phyloP scores from a whole-genome alignment of 23 tunicate species.

The Trididemnum nubilum region DNA sequence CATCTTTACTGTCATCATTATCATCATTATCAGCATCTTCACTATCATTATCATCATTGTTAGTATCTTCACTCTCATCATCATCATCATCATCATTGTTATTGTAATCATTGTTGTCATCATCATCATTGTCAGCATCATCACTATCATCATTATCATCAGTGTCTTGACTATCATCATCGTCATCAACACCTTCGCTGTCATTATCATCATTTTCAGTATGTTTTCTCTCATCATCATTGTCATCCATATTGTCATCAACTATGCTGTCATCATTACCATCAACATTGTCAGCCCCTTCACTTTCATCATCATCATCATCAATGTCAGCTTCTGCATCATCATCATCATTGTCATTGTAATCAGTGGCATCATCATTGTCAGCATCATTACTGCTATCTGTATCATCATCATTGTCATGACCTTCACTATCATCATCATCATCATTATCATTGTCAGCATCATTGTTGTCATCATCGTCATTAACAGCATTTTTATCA shows the following conservation, averaged over 20 bases:
- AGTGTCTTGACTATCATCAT: not conserved
- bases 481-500: slow-evolving; percentile 14
- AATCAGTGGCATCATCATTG: slow-evolving; percentile 5
- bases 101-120: slow-evolving; percentile 12
- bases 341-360: slow-evolving; percentile 7
- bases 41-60: slow-evolving; percentile 17
- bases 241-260: not conserved
- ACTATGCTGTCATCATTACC: slow-evolving; percentile 10
- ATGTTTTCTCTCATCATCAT: not conserved
- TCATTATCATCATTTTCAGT: slow-evolving; percentile 6
- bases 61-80: not conserved
- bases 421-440: slow-evolving; percentile 21
- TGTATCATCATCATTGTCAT: not conserved
- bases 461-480: slow-evolving; percentile 11
- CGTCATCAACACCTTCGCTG: slow-evolving; percentile 13
- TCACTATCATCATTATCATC: not conserved
- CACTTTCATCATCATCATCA: slow-evolving; percentile 20
- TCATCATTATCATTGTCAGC: slow-evolving; percentile 36
- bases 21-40: slow-evolving; percentile 21
- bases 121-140: slow-evolving; percentile 19
- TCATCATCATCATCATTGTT: slow-evolving; percentile 20
- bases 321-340: not conserved
- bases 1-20: slow-evolving; percentile 7
- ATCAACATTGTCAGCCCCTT: slow-evolving; percentile 17
- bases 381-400: slow-evolving; percentile 7